Percentiles rank a stretch among this genome's conserved stretches.
Evolutionary conservation across 2,797 vertebrate genomes (phyloP).

Genomic region (Platalea minor): DNA sequence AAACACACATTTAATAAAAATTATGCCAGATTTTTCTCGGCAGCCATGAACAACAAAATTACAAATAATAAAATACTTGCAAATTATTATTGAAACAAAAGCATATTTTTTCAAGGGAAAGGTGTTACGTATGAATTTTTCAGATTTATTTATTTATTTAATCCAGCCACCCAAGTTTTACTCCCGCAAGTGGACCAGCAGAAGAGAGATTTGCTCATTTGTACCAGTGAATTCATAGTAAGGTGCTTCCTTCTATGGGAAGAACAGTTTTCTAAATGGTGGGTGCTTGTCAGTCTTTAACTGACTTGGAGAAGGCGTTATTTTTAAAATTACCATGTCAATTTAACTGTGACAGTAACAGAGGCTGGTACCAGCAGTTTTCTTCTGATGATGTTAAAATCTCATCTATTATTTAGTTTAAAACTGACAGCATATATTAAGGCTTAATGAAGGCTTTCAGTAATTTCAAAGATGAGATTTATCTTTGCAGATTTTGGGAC

Average conservation of each 20-base stretch:
- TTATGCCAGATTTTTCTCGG: background rate
- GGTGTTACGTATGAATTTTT: background rate
- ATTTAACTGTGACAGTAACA: slow-evolving; percentile 76
- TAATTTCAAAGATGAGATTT: slow-evolving; percentile 79
- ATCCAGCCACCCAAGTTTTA: background rate
- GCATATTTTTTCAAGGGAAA: background rate
- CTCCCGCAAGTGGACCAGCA: background rate
- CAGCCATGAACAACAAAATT: background rate
- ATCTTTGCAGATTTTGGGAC: slow-evolving; percentile 67
- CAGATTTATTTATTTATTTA: slow-evolving; percentile 38
- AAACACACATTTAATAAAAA: background rate
- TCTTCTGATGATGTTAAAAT: slow-evolving; percentile 84
- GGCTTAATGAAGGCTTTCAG: slow-evolving; percentile 80
- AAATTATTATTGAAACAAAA: background rate
- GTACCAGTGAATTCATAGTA: background rate
- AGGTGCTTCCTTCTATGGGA: slow-evolving; percentile 25
- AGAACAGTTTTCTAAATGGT: slow-evolving; percentile 60
- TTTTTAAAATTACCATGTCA: slow-evolving; percentile 80
- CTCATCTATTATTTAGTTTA: slow-evolving; percentile 86
- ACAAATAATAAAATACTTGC: background rate
- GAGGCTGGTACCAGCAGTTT: slow-evolving; percentile 78
- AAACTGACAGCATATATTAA: slow-evolving; percentile 84
- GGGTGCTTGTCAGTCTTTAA: slow-evolving; percentile 63
- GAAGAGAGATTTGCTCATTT: slow-evolving; percentile 29
- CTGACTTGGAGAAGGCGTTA: slow-evolving; percentile 65